phyloP scores from a whole-genome alignment of 2,113 vertebrate genomes.

The Henicopernis longicauda region DNA sequence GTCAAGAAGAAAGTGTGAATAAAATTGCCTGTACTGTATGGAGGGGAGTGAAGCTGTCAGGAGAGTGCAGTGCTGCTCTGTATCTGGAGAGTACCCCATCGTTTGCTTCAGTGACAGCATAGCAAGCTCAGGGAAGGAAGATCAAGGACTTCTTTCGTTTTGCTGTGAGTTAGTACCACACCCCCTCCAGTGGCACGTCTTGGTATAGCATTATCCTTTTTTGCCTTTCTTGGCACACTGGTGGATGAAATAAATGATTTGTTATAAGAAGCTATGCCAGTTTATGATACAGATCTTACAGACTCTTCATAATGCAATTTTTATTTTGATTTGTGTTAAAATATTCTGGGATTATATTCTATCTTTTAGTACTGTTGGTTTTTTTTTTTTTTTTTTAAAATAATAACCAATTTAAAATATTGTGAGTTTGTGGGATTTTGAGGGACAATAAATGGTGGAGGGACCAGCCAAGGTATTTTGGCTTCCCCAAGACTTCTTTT shows the following conservation, averaged over 20 bases:
- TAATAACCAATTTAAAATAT: not conserved
- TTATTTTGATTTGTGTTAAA: not conserved
- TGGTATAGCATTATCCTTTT: not conserved
- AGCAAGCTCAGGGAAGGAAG: too few relatives aligned
- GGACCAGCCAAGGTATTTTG: not conserved
- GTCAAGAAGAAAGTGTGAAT: not conserved
- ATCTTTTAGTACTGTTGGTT: not conserved
- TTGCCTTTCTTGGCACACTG: not conserved
- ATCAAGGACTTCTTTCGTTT: not conserved
- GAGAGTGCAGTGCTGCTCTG: not conserved
- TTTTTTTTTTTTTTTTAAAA: not conserved
- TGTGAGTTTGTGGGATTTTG: not conserved
- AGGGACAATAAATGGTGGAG: not conserved
- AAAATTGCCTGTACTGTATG: not conserved
- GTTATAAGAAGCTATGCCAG: not conserved
- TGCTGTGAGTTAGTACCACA: not conserved
- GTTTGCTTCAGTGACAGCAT: not conserved
- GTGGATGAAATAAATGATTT: not conserved
- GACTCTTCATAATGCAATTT: not conserved
- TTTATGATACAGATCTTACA: not conserved
- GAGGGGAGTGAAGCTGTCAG: not conserved
- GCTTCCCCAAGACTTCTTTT: not conserved
- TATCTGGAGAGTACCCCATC: accelerated
- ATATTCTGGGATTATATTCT: not conserved
- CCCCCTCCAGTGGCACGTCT: conserved; percentile 20